Percentiles rank a stretch among this genome's conserved stretches.
Evolutionary conservation across 2,797 vertebrate species (phyloP).

Genomic region (Tympanoctomys barrerae): DNA sequence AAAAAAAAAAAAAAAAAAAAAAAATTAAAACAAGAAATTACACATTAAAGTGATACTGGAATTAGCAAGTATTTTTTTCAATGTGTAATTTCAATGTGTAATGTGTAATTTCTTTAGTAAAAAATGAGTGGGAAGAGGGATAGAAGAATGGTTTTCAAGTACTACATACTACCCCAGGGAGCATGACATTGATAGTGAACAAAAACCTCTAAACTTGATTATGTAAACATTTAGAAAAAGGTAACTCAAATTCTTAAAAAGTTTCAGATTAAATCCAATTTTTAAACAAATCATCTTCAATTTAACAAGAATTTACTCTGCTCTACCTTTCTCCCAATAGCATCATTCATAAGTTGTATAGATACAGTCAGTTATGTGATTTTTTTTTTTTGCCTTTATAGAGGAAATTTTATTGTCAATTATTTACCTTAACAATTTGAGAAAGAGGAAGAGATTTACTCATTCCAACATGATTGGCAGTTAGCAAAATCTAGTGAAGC

Average conservation of each 20-base stretch:
- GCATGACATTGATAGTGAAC: background rate
- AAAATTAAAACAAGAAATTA: background rate
- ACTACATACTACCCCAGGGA: slow-evolving; percentile 5
- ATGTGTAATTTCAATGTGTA: too few relatives aligned
- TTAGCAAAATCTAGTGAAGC: too few relatives aligned
- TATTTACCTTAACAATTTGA: too few relatives aligned
- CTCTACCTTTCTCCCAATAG: background rate
- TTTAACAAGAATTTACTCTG: background rate
- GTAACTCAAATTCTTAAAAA: background rate
- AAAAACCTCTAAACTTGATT: slow-evolving; percentile 22
- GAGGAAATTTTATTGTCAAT: too few relatives aligned
- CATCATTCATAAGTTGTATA: background rate
- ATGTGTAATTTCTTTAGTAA: too few relatives aligned
- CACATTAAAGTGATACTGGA: background rate
- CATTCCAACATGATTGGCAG: too few relatives aligned
- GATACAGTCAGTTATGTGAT: background rate
- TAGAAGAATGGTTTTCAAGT: background rate
- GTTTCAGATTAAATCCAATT: background rate
- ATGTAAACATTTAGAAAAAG: background rate
- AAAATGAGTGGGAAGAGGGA: background rate
- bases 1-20: too few relatives aligned
- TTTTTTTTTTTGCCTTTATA: background rate
- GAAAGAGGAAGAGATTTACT: too few relatives aligned
- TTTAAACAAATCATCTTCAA: background rate
- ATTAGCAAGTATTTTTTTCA: slow-evolving; percentile 25